These are phyloP conservation scores for Monodelphis domestica DNA, from an alignment of 2,797 vertebrate species.

Conservation along the genomic window DNA sequence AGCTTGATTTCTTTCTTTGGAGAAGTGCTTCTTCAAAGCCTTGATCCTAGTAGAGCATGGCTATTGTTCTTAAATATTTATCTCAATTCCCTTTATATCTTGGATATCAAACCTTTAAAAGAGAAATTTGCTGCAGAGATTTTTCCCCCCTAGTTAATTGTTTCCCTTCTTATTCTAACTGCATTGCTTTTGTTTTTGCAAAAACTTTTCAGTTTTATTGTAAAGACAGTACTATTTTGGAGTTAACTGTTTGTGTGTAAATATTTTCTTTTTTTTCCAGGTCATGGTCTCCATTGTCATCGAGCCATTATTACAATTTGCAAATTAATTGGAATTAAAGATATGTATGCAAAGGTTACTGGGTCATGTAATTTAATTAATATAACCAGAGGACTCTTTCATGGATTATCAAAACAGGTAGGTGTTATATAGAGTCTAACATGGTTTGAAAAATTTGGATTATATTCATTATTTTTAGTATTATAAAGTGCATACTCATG, in stretches of 20 bases:
- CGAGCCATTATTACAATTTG: slow-evolving; percentile 95
- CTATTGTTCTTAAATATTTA: background rate
- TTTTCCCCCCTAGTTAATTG: background rate
- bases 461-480: background rate
- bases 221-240: no score
- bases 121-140: background rate
- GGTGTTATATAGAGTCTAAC: background rate
- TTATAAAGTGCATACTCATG: background rate
- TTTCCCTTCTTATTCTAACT: background rate
- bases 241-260: background rate
- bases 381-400: slow-evolving; percentile 93
- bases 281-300: slow-evolving; percentile 95
- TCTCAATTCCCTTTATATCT: background rate
- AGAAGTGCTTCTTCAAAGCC: background rate
- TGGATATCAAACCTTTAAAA: background rate
- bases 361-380: slow-evolving; percentile 93
- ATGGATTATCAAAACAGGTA: slow-evolving; percentile 93
- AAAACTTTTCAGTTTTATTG: background rate
- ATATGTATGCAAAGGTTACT: slow-evolving; percentile 93
- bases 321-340: slow-evolving; percentile 93
- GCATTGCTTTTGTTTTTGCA: background rate
- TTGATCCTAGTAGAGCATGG: background rate
- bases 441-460: background rate
- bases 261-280: slow-evolving; percentile 79
- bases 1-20: background rate